Percentiles rank a stretch among this genome's conserved stretches.
These are phyloP conservation scores for Sesamia nonagrioides DNA, from an alignment of 1,140 invertebrate genomes.

Conservation along the genomic window DNA sequence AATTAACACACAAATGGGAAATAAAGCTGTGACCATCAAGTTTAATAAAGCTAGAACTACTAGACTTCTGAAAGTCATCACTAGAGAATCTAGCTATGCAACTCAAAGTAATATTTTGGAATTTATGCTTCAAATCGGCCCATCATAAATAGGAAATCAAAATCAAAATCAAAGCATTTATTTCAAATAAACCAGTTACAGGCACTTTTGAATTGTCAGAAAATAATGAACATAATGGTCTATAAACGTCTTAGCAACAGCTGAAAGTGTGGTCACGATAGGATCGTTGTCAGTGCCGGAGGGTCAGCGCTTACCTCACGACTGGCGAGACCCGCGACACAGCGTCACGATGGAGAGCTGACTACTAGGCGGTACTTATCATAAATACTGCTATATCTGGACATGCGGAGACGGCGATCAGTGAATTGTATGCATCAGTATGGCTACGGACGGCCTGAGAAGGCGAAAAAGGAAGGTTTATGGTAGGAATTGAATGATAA, in stretches of 20 bases:
- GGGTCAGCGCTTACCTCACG: conserved; percentile 56
- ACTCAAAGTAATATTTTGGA: conserved; percentile 16
- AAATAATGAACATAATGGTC: conserved; percentile 62
- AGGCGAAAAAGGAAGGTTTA: conserved; percentile 3
- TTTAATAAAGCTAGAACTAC: conserved; percentile 18
- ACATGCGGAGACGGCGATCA: conserved; percentile 40
- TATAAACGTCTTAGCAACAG: conserved; percentile 61
- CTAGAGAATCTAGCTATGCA: neutral
- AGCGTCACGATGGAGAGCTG: conserved; percentile 26
- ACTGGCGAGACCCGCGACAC: conserved; percentile 40
- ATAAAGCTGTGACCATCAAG: neutral
- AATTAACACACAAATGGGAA: neutral
- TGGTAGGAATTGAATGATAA: neutral
- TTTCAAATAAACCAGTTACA: no score
- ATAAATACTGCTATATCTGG: conserved; percentile 38
- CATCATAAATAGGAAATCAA: conserved; percentile 63
- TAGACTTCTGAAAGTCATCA: neutral
- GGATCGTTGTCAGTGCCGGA: conserved; percentile 61
- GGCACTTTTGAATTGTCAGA: no score
- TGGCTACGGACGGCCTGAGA: neutral
- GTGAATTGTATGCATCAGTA: conserved; percentile 33
- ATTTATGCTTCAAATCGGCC: conserved; percentile 53
- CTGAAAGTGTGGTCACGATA: conserved; percentile 63
- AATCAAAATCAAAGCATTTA: no score
- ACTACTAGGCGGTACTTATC: conserved; percentile 37